phyloP scores from a whole-genome alignment of 2,888 invertebrate species.

The Allolobophora icterica region DNA sequence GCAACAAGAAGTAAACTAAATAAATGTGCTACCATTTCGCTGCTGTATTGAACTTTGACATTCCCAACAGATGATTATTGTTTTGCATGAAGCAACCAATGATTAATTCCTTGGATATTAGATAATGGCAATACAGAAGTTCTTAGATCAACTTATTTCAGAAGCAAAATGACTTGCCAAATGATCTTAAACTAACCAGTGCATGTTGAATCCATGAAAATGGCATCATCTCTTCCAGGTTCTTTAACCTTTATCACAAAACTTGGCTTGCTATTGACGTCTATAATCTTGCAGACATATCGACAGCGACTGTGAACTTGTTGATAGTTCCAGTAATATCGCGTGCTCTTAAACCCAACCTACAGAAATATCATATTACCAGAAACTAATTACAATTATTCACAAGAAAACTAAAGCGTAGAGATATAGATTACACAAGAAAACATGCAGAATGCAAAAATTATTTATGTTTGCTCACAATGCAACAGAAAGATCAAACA shows the following conservation, averaged over 20 bases:
- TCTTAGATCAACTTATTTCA: neutral
- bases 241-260: conserved; percentile 90
- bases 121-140: neutral
- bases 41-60: no score
- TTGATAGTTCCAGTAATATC: conserved; percentile 96
- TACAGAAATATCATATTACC: conserved; percentile 48
- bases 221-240: conserved; percentile 74
- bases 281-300: conserved; percentile 38
- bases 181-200: conserved; percentile 54
- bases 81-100: neutral
- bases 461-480: neutral
- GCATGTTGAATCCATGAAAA: conserved; percentile 59
- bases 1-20: no score
- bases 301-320: conserved; percentile 71
- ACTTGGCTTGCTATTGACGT: conserved; percentile 86
- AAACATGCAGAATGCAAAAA: neutral
- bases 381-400: neutral
- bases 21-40: no score
- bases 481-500: neutral
- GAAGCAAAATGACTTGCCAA: neutral
- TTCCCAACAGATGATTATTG: no score
- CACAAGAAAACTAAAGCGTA: neutral
- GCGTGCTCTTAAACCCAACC: conserved; percentile 70
- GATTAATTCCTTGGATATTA: neutral
- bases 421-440: neutral